phyloP scores from a whole-genome alignment of 2,797 vertebrate species.

The Pteronotus mesoamericanus region DNA sequence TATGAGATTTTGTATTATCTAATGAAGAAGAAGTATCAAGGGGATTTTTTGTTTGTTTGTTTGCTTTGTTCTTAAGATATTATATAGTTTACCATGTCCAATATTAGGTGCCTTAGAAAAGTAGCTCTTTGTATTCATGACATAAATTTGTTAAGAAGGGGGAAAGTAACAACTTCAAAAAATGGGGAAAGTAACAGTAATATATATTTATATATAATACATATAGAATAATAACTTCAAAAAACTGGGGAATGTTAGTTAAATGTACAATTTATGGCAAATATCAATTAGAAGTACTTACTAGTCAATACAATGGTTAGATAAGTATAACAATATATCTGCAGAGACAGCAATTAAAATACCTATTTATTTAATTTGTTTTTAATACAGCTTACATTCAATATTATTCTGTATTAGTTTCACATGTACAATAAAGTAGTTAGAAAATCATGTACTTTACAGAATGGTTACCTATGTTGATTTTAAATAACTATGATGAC shows the following conservation, averaged over 20 bases:
- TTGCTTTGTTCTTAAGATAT: neutral
- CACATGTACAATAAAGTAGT: neutral
- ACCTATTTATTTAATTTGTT: neutral
- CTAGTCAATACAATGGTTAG: neutral
- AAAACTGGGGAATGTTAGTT: neutral
- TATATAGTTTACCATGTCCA: neutral
- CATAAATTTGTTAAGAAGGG: neutral
- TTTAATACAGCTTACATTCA: neutral
- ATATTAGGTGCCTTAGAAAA: neutral
- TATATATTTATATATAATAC: neutral
- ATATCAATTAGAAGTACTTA: slow-evolving; percentile 4
- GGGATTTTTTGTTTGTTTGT: neutral
- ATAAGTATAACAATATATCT: neutral
- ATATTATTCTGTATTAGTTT: neutral
- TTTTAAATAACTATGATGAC: neutral
- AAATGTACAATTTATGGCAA: neutral
- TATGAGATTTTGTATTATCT: neutral
- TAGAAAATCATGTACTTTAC: neutral
- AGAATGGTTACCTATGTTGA: neutral
- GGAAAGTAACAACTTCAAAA: neutral
- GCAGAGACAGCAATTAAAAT: neutral
- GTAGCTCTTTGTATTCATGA: neutral
- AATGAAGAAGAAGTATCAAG: neutral
- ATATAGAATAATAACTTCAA: neutral
- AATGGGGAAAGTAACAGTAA: neutral